Base-by-base conservation (phyloP, 2,888 invertebrate genomes). In the Pseudococcus viburni region DNA sequence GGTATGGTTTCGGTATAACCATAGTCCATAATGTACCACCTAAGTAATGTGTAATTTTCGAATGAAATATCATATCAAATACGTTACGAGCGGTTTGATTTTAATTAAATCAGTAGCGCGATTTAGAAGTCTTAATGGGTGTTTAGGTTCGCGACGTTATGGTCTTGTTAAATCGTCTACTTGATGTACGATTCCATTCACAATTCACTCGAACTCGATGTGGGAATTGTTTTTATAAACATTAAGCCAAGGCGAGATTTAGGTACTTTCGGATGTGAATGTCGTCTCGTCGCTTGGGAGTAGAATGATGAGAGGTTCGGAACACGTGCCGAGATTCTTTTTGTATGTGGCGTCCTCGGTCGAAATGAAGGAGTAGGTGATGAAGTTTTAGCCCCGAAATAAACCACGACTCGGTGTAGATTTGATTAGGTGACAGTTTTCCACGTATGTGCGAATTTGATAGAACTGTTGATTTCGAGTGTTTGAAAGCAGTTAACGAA, bases 41-140 rank as follows among this genome's bases (percentile, higher is more conserved):
- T 42, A 42, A 19, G 64, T 55, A 55, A 17, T 0, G 22, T 22
- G 4, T 73, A 33, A 17, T 26, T 26, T 68, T 68, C 33, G 33
- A 33, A 12, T 73, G 73, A 73, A 73, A 73, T 73, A 73, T 73
- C 73, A 33, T 73, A 33, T 73, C 73, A 33, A 17, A 73, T 73
- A 73, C 73, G 73, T 73, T 73, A 33, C 33, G 15, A 73, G 64
- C 33, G 33, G 73, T 73, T 73, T 73, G 73, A 73, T 73, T 73
- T 33, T 73, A 73, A 73, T 73, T 73, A 73, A 73, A 73, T 73
- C 33, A 73, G 33, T 33, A 0, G 73, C 73, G 33, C 64, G n/a
- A 64, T 64, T 73, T 33, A 33, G 33, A 33, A 39, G 33, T 73
- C 73, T 73, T 73, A 73, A 73, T 73, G 73, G 73, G 73, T 73